Conservation (phyloP, 35 echinoderm and acorn worm genomes). For the Strongylocentrotus purpuratus region DNA sequence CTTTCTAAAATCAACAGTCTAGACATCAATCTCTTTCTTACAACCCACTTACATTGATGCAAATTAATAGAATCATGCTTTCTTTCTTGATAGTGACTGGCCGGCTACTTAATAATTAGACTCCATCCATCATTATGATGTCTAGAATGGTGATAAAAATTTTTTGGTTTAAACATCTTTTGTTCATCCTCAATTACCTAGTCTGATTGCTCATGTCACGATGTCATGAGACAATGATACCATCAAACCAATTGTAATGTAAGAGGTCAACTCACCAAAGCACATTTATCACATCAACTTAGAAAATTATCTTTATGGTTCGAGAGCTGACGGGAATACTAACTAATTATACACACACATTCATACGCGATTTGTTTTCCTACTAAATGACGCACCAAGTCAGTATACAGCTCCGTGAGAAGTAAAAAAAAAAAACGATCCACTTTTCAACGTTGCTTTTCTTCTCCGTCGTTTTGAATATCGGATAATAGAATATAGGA, state of each 20-base stretch:
- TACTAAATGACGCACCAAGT: no score
- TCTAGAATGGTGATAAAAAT: background rate
- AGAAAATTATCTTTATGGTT: background rate
- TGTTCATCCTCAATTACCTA: background rate
- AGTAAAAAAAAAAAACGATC: background rate
- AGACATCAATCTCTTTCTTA: no score
- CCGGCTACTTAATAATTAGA: background rate
- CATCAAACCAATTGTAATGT: background rate
- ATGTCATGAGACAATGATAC: background rate
- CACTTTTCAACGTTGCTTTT: background rate
- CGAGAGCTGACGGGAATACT: background rate
- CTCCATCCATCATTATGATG: background rate
- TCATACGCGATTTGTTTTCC: background rate
- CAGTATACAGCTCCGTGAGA: no score
- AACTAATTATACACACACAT: background rate
- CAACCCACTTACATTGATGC: no score
- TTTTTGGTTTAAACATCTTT: background rate
- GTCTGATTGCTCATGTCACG: background rate
- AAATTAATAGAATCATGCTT: no score
- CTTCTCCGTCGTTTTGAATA: background rate
- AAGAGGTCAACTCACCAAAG: background rate
- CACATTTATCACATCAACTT: no score
- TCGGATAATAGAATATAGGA: background rate
- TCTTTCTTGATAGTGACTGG: no score
- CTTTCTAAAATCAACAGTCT: no score